Conservation (phyloP, 2,797 vertebrate species). For the Urocyon cinereoargenteus region DNA sequence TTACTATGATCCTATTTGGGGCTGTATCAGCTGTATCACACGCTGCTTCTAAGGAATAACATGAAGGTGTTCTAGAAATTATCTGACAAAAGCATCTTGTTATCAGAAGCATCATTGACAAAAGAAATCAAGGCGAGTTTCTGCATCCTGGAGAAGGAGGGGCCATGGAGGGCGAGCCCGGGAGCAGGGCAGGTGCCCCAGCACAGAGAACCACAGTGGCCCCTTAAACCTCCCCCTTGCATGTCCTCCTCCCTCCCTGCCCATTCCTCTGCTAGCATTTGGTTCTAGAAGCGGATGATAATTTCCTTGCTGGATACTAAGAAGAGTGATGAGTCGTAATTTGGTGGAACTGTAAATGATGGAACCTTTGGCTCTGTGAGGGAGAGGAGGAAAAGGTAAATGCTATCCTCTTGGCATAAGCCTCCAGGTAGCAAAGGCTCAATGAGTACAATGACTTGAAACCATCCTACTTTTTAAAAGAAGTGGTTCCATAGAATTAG, state of each 20-base stretch:
- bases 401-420: conserved; percentile 32
- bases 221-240: conserved; percentile 59
- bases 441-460: conserved; percentile 68
- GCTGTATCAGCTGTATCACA: neutral
- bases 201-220: conserved; percentile 6
- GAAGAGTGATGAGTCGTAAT: conserved; percentile 36
- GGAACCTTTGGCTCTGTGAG: neutral
- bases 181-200: conserved; percentile 68
- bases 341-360: conserved; percentile 61
- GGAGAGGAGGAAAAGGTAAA: conserved; percentile 5
- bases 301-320: conserved; percentile 73
- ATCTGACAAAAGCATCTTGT: conserved; percentile 77
- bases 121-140: conserved; percentile 67
- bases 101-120: conserved; percentile 53
- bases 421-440: conserved; percentile 70
- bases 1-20: conserved; percentile 11
- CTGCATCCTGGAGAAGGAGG: conserved; percentile 69
- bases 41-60: conserved; percentile 72
- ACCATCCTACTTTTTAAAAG: conserved; percentile 77
- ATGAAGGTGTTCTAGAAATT: conserved; percentile 72
- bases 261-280: neutral
- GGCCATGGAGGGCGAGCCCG: conserved; percentile 66
- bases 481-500: conserved; percentile 68
- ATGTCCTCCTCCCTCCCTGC: accelerated
- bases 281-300: conserved; percentile 76